Evolutionary conservation across 2,797 vertebrate genomes (phyloP).

Genomic region (Arrhamphus sclerolepis): DNA sequence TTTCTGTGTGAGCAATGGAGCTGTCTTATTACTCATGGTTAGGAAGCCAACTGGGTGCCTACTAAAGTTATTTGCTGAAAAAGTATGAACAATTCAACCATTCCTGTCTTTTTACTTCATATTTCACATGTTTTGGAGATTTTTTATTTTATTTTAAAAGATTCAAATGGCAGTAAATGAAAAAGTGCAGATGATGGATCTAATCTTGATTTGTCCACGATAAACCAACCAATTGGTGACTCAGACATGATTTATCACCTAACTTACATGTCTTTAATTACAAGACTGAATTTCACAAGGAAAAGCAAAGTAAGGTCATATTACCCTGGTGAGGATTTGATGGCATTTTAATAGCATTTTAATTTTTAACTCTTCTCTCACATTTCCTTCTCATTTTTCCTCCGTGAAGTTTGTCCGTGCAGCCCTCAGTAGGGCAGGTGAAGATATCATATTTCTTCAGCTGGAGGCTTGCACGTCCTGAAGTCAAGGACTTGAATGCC

Average conservation of each 20-base stretch:
- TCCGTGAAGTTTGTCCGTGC: not conserved
- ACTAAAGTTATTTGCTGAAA: conserved; percentile 39
- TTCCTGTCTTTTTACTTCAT: conserved; percentile 6
- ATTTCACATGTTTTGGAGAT: conserved; percentile 32
- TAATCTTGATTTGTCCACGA: conserved; percentile 23
- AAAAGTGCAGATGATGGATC: conserved; percentile 35
- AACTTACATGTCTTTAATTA: conserved; percentile 14
- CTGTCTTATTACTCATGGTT: conserved; percentile 64
- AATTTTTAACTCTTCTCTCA: conserved; percentile 2
- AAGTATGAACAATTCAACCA: conserved; percentile 10
- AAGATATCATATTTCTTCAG: not conserved
- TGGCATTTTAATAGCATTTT: conserved; percentile 16
- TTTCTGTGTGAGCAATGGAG: conserved; percentile 64
- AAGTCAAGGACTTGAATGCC: not conserved
- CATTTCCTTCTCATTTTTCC: not conserved
- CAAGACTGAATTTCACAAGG: conserved; percentile 37
- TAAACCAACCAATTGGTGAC: conserved; percentile 40
- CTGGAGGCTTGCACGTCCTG: not conserved
- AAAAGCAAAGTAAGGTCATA: conserved; percentile 36
- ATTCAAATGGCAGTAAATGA: conserved; percentile 9
- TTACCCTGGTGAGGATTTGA: conserved; percentile 35
- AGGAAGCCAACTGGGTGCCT: conserved; percentile 55
- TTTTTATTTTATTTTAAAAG: conserved; percentile 35
- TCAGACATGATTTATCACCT: conserved; percentile 21
- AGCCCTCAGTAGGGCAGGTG: too few relatives aligned